Evolutionary conservation across 2,797 vertebrate species (phyloP).

Genomic region (Triplophysa yarkandensis): DNA sequence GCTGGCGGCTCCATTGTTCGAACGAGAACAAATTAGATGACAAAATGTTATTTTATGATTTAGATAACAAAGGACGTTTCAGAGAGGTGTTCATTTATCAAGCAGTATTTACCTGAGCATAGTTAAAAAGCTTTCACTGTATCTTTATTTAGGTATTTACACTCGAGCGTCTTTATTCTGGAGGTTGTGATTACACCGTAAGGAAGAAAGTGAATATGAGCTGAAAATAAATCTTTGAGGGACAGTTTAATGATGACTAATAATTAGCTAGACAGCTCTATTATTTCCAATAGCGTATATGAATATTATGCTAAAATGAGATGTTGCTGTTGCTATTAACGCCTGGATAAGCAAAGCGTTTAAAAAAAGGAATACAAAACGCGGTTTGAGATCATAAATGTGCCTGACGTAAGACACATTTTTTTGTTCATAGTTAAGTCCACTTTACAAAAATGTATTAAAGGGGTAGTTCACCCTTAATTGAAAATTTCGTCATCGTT

Average conservation of each 20-base stretch:
- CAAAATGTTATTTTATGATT: slow-evolving; percentile 25
- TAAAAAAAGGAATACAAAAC: slow-evolving; percentile 45
- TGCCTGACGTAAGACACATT: no score
- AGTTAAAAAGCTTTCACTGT: slow-evolving; percentile 7
- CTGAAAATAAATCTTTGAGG: slow-evolving; percentile 57
- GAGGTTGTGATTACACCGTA: slow-evolving; percentile 47
- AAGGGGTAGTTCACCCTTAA: no score
- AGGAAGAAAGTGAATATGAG: slow-evolving; percentile 50
- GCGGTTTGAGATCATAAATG: slow-evolving; percentile 21
- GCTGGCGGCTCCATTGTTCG: slow-evolving; percentile 4
- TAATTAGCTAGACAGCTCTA: slow-evolving; percentile 54
- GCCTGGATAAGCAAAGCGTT: slow-evolving; percentile 43
- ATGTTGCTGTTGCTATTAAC: slow-evolving; percentile 46
- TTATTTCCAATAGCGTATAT: slow-evolving; percentile 54
- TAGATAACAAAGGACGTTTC: slow-evolving; percentile 17
- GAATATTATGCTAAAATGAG: slow-evolving; percentile 50
- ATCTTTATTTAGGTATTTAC: slow-evolving; percentile 33
- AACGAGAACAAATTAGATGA: slow-evolving; percentile 19
- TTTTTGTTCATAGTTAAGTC: no score
- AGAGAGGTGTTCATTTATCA: not conserved
- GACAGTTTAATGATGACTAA: slow-evolving; percentile 61
- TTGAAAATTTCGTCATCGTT: no score
- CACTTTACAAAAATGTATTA: no score
- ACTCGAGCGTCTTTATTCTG: slow-evolving; percentile 46
- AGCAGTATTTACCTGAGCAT: not conserved